phyloP scores from a whole-genome alignment of 1,140 invertebrate genomes.

The Brachionus sp. region DNA sequence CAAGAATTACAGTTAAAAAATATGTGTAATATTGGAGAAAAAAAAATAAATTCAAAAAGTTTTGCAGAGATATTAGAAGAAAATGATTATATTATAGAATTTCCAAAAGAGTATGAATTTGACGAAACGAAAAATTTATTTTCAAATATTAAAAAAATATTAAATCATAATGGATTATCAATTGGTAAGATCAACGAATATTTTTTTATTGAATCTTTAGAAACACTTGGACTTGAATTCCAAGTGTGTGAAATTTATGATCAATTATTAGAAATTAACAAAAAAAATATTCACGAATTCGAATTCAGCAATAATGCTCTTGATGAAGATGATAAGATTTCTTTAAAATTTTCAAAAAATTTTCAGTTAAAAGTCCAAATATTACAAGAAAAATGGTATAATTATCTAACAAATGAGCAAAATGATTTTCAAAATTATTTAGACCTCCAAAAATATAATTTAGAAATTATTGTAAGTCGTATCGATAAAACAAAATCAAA shows the following conservation, averaged over 20 bases:
- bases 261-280: not conserved
- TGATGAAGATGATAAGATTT: not conserved
- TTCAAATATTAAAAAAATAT: not conserved
- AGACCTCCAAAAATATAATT: not conserved
- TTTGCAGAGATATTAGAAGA: not conserved
- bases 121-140: not conserved
- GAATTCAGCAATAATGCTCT: not conserved
- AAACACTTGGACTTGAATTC: not conserved
- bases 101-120: not conserved
- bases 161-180: not conserved
- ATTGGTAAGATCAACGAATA: not conserved
- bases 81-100: not conserved
- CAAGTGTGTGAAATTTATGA: not conserved
- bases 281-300: not conserved
- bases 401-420: not conserved
- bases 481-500: slow-evolving; percentile 42
- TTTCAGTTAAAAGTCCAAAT: not conserved
- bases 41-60: not conserved
- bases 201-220: not conserved
- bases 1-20: not conserved
- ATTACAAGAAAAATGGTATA: not conserved
- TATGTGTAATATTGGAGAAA: not conserved
- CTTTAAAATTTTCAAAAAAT: not conserved
- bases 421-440: not conserved
- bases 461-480: slow-evolving; percentile 12